Evolutionary conservation across 2,888 invertebrate species (phyloP).

Genomic region (Drosophila fungiperda): DNA sequence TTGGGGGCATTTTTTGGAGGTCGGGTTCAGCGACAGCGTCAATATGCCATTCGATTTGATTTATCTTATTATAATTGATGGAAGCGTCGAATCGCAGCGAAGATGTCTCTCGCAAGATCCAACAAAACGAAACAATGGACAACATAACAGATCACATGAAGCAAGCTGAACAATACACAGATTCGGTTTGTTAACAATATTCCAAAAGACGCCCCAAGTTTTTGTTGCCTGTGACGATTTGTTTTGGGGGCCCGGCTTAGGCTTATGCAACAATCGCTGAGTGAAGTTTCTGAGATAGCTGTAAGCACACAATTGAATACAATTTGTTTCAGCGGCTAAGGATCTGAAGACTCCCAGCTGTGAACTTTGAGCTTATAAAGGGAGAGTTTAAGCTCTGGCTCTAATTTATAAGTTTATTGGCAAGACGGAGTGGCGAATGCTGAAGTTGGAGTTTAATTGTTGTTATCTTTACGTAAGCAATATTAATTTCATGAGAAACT

Average conservation of each 20-base stretch:
- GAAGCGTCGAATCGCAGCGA: conserved; percentile 51
- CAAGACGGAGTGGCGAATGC: conserved; percentile 1
- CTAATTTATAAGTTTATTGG: conserved; percentile 2
- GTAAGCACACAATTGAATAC: conserved; percentile 45
- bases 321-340: conserved; percentile 40
- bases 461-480: not conserved
- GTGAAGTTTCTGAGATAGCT: conserved; percentile 31
- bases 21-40: conserved; percentile 35
- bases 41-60: conserved; percentile 69
- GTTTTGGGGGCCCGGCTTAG: conserved; percentile 66
- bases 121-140: conserved; percentile 56
- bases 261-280: conserved; percentile 47
- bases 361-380: conserved; percentile 9
- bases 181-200: conserved; percentile 72
- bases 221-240: conserved; percentile 43
- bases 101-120: conserved; percentile 16
- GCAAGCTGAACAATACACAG: conserved; percentile 66
- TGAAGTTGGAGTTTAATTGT: not conserved
- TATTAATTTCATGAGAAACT: not conserved
- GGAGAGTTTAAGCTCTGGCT: conserved; percentile 14
- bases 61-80: conserved; percentile 80
- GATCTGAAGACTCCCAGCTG: conserved; percentile 25
- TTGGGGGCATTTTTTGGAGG: conserved; percentile 24
- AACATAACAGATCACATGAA: conserved; percentile 54
- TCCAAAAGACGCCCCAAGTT: conserved; percentile 1